Evolutionary conservation across 2,113 vertebrate species (phyloP), one percentile per base, ranked within the genome.

Genomic region (Colinus virginianus): DNA sequence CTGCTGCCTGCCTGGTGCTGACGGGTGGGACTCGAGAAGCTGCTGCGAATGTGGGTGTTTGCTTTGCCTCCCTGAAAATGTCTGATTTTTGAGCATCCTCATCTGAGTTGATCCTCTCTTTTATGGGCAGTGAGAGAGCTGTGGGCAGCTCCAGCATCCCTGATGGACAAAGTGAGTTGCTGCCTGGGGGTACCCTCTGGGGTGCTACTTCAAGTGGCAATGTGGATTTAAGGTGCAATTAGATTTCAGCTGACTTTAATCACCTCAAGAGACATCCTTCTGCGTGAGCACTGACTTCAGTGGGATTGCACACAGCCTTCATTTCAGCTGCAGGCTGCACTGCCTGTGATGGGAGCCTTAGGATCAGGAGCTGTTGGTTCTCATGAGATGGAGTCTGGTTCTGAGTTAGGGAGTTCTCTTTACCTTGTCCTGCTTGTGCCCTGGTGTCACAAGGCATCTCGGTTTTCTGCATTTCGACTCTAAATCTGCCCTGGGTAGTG

Each of bases 131-230:
- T 7, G 20, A 30, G 34, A 19, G 49, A 36, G n/a, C 17, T 21
- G 9, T 3, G 46, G 61, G 28, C n/a, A 30, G 15, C 7, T 22
- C 8, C 21, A 36, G 19, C 20, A 7, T 7, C 9, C 1, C 0
- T 2, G 48, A 36, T 3, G 38, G 51, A 13, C 26, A 51, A 78
- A 66, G 14, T 6, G 21, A 64, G 72, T 71, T 32, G 1, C 59
- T 19, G 49, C 49, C 67, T 63, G 32, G 56, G 49, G 23, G 15
- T 1, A 1, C 34, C 46, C 4, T 61, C 51, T 0, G 0, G 80
- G 48, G 25, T 13, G 6, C 43, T 48, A 9, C 16, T 36, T 23
- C 11, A 14, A n/a, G 55, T 82, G 7, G 10, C 46, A 46, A 2
- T 8, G 9, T 1, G 0, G 23, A 36, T 82, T 72, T 61, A 23